These are phyloP conservation scores for Drosophila jambulina DNA, from an alignment of 1,140 invertebrate species.

Conservation along the genomic window DNA sequence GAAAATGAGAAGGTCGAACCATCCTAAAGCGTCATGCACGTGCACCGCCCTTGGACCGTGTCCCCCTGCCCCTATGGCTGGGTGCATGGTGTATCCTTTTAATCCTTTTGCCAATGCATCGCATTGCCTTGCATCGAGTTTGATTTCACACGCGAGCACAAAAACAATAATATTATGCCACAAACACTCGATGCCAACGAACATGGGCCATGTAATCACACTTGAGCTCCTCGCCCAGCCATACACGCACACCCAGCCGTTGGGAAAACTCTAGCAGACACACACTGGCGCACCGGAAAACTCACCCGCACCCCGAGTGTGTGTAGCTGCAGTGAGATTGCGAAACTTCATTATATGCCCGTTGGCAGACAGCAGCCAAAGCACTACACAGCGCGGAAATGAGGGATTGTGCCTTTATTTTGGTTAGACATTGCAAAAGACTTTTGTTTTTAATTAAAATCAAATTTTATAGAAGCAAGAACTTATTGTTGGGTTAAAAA, in stretches of 20 bases:
- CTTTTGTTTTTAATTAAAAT: neutral
- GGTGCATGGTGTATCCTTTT: slow-evolving; percentile 64
- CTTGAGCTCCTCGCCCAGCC: slow-evolving; percentile 63
- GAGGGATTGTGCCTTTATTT: too few species aligned
- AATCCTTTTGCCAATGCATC: slow-evolving; percentile 79
- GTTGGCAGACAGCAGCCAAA: slow-evolving; percentile 44
- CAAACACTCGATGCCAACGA: slow-evolving; percentile 78
- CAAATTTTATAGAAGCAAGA: neutral
- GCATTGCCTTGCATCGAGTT: slow-evolving; percentile 77
- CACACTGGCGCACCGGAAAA: slow-evolving; percentile 5
- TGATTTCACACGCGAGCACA: slow-evolving; percentile 82
- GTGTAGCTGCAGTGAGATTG: slow-evolving; percentile 66
- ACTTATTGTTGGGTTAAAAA: neutral
- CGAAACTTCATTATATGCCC: slow-evolving; percentile 80
- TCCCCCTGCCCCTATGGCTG: slow-evolving; percentile 10
- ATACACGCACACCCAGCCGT: slow-evolving; percentile 17
- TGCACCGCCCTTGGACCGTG: slow-evolving; percentile 7
- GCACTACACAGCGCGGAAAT: slow-evolving; percentile 5
- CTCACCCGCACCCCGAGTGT: slow-evolving; percentile 7
- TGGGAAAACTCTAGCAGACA: slow-evolving; percentile 21
- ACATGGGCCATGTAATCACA: slow-evolving; percentile 82
- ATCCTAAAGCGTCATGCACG: slow-evolving; percentile 42
- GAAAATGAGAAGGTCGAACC: slow-evolving; percentile 13
- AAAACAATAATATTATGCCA: slow-evolving; percentile 83
- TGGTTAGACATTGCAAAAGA: neutral